These are phyloP conservation scores for Athripsodes cinereus DNA, from an alignment of 2,888 invertebrate species.

Conservation along the genomic window DNA sequence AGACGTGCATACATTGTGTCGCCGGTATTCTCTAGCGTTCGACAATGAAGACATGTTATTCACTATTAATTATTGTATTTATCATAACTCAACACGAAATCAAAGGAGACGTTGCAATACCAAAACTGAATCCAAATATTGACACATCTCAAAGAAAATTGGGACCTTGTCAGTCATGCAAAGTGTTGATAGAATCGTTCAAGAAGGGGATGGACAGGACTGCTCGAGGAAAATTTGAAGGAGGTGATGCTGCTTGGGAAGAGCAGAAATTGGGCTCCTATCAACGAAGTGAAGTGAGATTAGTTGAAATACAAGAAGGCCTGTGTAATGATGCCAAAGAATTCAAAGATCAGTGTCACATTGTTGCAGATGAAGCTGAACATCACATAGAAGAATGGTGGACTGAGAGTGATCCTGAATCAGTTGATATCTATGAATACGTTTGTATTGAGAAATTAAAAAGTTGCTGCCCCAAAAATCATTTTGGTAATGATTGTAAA, in stretches of 20 bases:
- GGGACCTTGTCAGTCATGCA: slow-evolving; percentile 77
- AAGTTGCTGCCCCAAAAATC: slow-evolving; percentile 79
- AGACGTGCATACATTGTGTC: too few species aligned
- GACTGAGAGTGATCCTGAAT: slow-evolving; percentile 56
- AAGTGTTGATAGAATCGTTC: slow-evolving; percentile 67
- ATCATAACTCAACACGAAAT: background rate
- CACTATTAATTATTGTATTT: slow-evolving; percentile 2
- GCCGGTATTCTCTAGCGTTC: background rate
- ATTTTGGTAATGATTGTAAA: slow-evolving; percentile 75
- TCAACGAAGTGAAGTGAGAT: slow-evolving; percentile 78
- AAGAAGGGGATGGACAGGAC: slow-evolving; percentile 76
- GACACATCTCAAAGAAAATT: slow-evolving; percentile 38
- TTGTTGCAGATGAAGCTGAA: slow-evolving; percentile 79
- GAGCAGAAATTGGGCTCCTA: slow-evolving; percentile 80
- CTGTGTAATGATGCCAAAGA: slow-evolving; percentile 71
- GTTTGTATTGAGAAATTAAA: slow-evolving; percentile 73
- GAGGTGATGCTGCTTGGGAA: slow-evolving; percentile 92
- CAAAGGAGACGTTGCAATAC: slow-evolving; percentile 8
- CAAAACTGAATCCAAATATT: slow-evolving; percentile 18
- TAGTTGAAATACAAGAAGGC: slow-evolving; percentile 86
- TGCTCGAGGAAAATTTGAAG: slow-evolving; percentile 82
- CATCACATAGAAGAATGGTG: slow-evolving; percentile 84
- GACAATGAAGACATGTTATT: slow-evolving; percentile 10
- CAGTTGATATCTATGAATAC: slow-evolving; percentile 60
- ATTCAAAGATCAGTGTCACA: slow-evolving; percentile 74